Conservation (phyloP, 2,888 invertebrate species). For the Allophyes oxyacanthae region DNA sequence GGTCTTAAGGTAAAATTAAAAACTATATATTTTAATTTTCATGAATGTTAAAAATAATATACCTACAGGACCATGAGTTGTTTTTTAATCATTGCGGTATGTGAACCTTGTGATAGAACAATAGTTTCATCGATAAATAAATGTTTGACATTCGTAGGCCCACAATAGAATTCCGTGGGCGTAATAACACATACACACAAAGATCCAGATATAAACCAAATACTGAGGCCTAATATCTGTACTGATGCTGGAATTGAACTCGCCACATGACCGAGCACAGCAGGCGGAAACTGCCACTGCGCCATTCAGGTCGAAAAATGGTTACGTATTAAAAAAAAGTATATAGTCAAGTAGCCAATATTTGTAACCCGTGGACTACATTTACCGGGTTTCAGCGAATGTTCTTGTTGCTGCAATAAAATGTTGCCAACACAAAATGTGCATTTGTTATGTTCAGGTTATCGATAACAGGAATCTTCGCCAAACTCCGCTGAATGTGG, state of each 20-base stretch:
- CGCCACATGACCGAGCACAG: slow-evolving; percentile 10
- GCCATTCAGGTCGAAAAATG: slow-evolving; percentile 18
- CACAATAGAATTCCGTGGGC: slow-evolving; percentile 45
- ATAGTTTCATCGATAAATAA: slow-evolving; percentile 20
- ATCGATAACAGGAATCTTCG: slow-evolving; percentile 21
- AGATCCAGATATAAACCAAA: slow-evolving; percentile 28
- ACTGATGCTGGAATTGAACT: slow-evolving; percentile 30
- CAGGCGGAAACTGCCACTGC: slow-evolving; percentile 18
- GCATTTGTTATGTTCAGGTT: too few relatives aligned
- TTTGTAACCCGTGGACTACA: slow-evolving; percentile 8
- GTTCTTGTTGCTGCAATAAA: slow-evolving; percentile 10
- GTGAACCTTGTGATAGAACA: neutral
- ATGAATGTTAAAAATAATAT: too few relatives aligned
- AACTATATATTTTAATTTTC: too few relatives aligned
- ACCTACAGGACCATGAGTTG: too few relatives aligned
- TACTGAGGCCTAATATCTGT: slow-evolving; percentile 5
- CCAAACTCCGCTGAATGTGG: slow-evolving; percentile 11
- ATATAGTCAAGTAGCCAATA: slow-evolving; percentile 16
- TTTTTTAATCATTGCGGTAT: too few relatives aligned
- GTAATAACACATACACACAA: slow-evolving; percentile 23
- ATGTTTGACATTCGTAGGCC: slow-evolving; percentile 46
- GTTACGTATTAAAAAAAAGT: slow-evolving; percentile 32
- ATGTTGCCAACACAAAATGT: neutral
- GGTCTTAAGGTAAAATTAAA: too few relatives aligned
- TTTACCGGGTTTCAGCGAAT: slow-evolving; percentile 10